A percentile compares a stretch with the other conserved stretches of the same genome.
phyloP scores from a whole-genome alignment of 1,140 invertebrate species.

The Brachionus asplanchnoidis region DNA sequence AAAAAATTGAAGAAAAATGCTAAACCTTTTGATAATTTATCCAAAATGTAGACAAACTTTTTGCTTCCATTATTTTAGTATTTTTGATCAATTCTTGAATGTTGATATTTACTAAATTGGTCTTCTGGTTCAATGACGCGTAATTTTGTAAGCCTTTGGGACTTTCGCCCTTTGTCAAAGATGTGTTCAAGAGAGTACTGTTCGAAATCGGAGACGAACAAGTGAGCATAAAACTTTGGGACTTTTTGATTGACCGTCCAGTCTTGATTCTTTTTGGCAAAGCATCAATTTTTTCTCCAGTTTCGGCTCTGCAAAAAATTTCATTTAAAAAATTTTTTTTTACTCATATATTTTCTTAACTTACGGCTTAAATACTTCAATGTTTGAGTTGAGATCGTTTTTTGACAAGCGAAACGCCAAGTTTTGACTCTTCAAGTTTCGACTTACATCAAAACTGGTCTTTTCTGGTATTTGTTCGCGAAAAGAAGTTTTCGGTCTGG shows the following conservation, averaged over 20 bases:
- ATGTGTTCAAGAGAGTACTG: not conserved
- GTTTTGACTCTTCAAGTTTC: not conserved
- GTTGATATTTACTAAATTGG: not conserved
- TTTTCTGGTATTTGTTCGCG: not conserved
- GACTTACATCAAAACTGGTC: not conserved
- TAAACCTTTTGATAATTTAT: not conserved
- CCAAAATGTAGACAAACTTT: constrained; percentile 23
- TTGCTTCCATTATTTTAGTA: constrained; percentile 5
- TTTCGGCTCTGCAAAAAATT: not conserved
- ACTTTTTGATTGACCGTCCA: not conserved
- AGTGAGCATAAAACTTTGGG: not conserved
- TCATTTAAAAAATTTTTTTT: not conserved
- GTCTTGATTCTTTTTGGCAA: not conserved
- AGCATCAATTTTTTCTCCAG: not conserved
- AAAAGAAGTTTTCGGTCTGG: not conserved
- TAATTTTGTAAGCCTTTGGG: not conserved
- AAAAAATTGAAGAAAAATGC: not conserved
- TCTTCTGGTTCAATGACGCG: not conserved
- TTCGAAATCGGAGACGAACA: not conserved
- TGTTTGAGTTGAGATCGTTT: not conserved
- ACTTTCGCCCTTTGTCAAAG: not conserved
- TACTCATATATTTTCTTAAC: not conserved
- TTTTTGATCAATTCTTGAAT: constrained; percentile 15
- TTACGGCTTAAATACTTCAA: constrained; percentile 27
- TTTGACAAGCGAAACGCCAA: not conserved